Evolutionary conservation across 2,113 vertebrate species (phyloP).

Genomic region (Prietella phreatophila): DNA sequence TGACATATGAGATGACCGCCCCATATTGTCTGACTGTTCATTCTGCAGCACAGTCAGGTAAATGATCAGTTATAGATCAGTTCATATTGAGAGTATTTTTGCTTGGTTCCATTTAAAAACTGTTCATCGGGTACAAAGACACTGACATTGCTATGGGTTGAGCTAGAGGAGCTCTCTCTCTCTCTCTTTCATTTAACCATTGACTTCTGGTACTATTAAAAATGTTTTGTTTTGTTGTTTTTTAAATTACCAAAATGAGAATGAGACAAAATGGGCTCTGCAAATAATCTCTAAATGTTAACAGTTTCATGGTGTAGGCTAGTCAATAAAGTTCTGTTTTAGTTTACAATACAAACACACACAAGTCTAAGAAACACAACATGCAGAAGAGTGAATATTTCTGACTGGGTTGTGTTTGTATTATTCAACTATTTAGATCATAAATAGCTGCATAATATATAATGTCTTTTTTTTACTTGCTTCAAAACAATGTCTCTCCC

Average conservation of each 20-base stretch:
- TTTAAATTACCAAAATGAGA: background rate
- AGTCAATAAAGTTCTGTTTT: background rate
- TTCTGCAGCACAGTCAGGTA: background rate
- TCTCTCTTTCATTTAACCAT: background rate
- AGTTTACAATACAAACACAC: background rate
- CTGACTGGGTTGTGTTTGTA: background rate
- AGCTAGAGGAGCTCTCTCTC: background rate
- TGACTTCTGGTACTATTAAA: background rate
- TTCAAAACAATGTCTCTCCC: constrained; percentile 64
- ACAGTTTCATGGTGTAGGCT: background rate
- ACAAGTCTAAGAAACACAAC: background rate
- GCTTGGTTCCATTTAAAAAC: background rate
- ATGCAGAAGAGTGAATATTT: background rate
- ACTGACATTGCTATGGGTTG: background rate
- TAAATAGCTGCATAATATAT: background rate
- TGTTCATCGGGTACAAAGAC: background rate
- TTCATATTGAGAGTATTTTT: background rate
- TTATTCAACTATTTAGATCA: background rate
- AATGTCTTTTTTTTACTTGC: background rate
- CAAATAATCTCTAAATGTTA: background rate
- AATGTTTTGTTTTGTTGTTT: background rate
- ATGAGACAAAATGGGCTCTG: background rate
- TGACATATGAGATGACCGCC: background rate
- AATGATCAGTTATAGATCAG: background rate
- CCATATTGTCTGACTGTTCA: background rate